phyloP scores from a whole-genome alignment of 2,888 invertebrate species.

The Melipona bicolor region DNA sequence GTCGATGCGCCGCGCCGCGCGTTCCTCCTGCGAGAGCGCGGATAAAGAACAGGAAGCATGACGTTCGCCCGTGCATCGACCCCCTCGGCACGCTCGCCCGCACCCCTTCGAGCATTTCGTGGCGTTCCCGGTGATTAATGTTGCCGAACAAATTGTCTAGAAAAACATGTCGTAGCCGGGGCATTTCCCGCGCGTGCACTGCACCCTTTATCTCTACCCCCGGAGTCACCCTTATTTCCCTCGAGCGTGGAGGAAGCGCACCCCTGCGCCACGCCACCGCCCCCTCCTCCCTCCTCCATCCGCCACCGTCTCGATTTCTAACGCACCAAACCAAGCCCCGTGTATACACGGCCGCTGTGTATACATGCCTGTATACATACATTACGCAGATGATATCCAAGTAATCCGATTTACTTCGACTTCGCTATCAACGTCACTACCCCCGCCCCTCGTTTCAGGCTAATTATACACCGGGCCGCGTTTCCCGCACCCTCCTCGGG shows the following conservation, averaged over 20 bases:
- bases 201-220: constrained; percentile 83
- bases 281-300: constrained; percentile 38
- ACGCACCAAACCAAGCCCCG: constrained; percentile 46
- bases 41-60: constrained; percentile 59
- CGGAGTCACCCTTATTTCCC: constrained; percentile 80
- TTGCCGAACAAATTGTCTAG: constrained; percentile 85
- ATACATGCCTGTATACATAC: constrained; percentile 77
- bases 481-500: constrained; percentile 43
- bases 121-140: constrained; percentile 84
- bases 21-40: constrained; percentile 46
- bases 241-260: constrained; percentile 73
- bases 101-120: constrained; percentile 63
- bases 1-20: neutral
- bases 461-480: constrained; percentile 79
- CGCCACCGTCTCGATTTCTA: constrained; percentile 31
- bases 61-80: constrained; percentile 52
- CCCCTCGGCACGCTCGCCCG: constrained; percentile 34
- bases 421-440: constrained; percentile 82
- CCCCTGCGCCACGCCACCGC: constrained; percentile 57
- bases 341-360: constrained; percentile 64
- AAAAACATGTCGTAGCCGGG: constrained; percentile 85
- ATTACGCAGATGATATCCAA: constrained; percentile 84
- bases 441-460: constrained; percentile 71
- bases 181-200: constrained; percentile 75
- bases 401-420: constrained; percentile 84